Evolutionary conservation across 2,113 vertebrate species (phyloP).

Genomic region (Centrocercus urophasianus): DNA sequence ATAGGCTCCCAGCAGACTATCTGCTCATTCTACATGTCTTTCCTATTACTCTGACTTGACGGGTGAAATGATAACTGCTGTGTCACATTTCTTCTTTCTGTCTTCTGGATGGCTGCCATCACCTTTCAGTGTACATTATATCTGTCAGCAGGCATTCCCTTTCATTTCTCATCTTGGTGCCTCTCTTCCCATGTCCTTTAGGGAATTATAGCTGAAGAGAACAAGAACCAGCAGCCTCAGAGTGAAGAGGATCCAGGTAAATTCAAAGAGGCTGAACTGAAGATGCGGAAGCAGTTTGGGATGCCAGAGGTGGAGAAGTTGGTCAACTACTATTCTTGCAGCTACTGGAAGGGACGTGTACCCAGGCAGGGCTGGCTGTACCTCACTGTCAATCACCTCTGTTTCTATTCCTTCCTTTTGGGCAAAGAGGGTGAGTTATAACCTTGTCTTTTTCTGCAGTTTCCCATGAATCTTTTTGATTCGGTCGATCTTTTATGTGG

Average conservation of each 20-base stretch:
- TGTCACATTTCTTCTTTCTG: not conserved
- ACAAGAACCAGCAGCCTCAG: constrained; percentile 85
- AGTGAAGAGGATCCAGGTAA: constrained; percentile 95
- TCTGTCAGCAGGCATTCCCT: not conserved
- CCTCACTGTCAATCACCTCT: constrained; percentile 95
- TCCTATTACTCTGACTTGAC: not conserved
- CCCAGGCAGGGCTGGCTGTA: constrained; percentile 98
- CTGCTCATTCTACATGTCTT: not conserved
- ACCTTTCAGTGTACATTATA: not conserved
- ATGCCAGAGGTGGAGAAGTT: constrained; percentile 98
- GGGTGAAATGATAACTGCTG: not conserved
- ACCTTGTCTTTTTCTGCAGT: not conserved
- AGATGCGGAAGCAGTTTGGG: constrained; percentile 95
- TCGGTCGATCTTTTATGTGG: not conserved
- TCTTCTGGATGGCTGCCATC: not conserved
- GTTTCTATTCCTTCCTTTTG: constrained; percentile 97
- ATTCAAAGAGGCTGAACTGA: constrained; percentile 95
- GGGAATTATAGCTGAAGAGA: constrained; percentile 98
- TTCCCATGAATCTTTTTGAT: not conserved
- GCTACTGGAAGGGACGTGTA: constrained; percentile 96
- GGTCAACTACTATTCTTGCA: constrained; percentile 98
- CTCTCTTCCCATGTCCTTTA: constrained; percentile 50
- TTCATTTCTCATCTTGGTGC: not conserved
- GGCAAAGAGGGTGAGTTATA: constrained; percentile 92
- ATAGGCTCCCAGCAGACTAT: not conserved